A percentile compares a stretch with the other conserved stretches of the same genome.
Conservation (phyloP, 1,140 invertebrate genomes). For the Galendromus occidentalis region DNA sequence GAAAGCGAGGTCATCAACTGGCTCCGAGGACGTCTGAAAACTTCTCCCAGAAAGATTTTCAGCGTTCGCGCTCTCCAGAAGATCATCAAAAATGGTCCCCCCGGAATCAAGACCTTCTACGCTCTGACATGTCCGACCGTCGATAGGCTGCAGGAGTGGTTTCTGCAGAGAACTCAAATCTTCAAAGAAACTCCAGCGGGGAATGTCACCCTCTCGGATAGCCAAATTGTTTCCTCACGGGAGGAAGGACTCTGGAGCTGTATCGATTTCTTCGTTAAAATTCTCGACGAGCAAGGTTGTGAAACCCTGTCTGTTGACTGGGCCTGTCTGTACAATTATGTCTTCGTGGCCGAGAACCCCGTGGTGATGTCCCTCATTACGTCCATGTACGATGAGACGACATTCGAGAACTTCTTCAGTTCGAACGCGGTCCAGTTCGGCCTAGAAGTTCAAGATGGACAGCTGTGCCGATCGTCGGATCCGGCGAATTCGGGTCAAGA, state of each 20-base stretch:
- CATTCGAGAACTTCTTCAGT: background rate
- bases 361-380: background rate
- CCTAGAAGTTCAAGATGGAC: background rate
- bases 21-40: background rate
- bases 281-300: background rate
- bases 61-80: background rate
- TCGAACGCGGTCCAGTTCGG: background rate
- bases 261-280: background rate
- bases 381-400: background rate
- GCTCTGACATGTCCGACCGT: background rate
- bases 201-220: background rate
- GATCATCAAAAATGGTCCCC: background rate
- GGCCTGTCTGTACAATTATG: background rate
- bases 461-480: background rate
- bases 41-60: background rate
- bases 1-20: constrained; percentile 6
- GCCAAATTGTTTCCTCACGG: background rate
- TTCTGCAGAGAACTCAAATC: background rate
- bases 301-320: background rate
- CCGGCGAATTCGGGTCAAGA: constrained; percentile 3
- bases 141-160: background rate
- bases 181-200: constrained; percentile 2
- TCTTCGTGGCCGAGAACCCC: background rate
- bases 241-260: background rate
- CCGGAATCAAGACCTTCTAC: background rate